A percentile compares a stretch with the other conserved stretches of the same genome.
Evolutionary conservation across 2,888 invertebrate species (phyloP).

Genomic region (Dexiosoma caninum): DNA sequence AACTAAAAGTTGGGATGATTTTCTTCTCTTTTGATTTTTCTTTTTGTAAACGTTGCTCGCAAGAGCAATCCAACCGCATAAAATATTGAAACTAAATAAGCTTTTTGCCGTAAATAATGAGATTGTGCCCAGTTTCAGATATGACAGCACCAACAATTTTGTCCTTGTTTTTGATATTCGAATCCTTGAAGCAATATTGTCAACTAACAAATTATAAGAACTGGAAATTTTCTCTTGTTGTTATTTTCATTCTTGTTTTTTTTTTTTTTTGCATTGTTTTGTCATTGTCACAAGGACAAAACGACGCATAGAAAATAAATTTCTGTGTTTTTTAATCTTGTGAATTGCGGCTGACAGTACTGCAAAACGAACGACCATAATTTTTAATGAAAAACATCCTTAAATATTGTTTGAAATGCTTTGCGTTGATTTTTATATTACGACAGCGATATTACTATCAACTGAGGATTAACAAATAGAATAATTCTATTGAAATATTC

Average conservation of each 20-base stretch:
- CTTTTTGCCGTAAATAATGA: conserved; percentile 52
- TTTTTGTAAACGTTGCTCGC: conserved; percentile 9
- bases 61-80: conserved; percentile 56
- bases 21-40: neutral
- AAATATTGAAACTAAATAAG: conserved; percentile 55
- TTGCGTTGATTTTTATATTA: conserved; percentile 25
- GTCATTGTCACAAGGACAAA: conserved; percentile 45
- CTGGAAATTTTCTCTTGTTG: neutral
- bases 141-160: conserved; percentile 45
- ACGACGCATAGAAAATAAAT: conserved; percentile 19
- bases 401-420: conserved; percentile 1
- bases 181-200: conserved; percentile 44
- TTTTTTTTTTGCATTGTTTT: conserved; percentile 13
- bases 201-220: conserved; percentile 44
- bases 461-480: neutral
- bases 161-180: conserved; percentile 26
- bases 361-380: neutral
- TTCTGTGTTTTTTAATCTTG: conserved; percentile 1
- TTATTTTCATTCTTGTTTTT: too few species aligned
- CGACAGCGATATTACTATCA: conserved; percentile 14
- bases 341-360: conserved; percentile 37
- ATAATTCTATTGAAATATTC: neutral
- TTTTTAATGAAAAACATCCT: conserved; percentile 22
- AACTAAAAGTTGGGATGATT: conserved; percentile 18
- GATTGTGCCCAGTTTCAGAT: conserved; percentile 50